phyloP scores from a whole-genome alignment of 23 tunicate genomes.

The Ciona savignyi region DNA sequence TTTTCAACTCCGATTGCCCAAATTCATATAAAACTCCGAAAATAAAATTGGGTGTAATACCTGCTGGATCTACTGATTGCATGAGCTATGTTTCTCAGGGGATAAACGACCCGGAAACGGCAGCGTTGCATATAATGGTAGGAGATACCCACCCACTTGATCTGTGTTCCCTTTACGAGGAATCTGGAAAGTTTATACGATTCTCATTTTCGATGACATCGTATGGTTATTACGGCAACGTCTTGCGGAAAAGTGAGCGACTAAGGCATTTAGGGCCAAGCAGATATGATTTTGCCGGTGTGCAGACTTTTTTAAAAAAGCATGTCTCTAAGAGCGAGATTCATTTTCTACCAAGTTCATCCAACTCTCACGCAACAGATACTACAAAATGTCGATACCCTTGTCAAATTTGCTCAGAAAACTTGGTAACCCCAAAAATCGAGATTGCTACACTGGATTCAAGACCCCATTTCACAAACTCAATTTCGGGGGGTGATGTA shows the following conservation, averaged over 20 bases:
- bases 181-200: slow-evolving; percentile 39
- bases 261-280: slow-evolving; percentile 69
- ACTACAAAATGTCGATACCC: slow-evolving; percentile 24
- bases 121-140: slow-evolving; percentile 61
- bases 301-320: slow-evolving; percentile 39
- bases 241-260: slow-evolving; percentile 57
- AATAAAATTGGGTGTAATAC: slow-evolving; percentile 64
- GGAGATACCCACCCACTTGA: slow-evolving; percentile 84
- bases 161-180: slow-evolving; percentile 49
- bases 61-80: slow-evolving; percentile 90
- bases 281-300: slow-evolving; percentile 73
- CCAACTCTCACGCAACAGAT: not conserved
- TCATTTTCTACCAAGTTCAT: slow-evolving; percentile 36
- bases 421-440: not conserved
- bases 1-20: not conserved
- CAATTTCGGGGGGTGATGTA: not conserved
- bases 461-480: not conserved
- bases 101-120: slow-evolving; percentile 61
- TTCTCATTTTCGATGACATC: slow-evolving; percentile 93
- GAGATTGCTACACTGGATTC: too few relatives aligned
- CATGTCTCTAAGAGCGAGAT: slow-evolving; percentile 48
- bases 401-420: slow-evolving; percentile 6
- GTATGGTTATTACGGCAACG: slow-evolving; percentile 77
- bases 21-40: slow-evolving; percentile 7
- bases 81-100: slow-evolving; percentile 72